Base-by-base conservation (phyloP, 2,888 invertebrate genomes). In the Stratiomys singularior region DNA sequence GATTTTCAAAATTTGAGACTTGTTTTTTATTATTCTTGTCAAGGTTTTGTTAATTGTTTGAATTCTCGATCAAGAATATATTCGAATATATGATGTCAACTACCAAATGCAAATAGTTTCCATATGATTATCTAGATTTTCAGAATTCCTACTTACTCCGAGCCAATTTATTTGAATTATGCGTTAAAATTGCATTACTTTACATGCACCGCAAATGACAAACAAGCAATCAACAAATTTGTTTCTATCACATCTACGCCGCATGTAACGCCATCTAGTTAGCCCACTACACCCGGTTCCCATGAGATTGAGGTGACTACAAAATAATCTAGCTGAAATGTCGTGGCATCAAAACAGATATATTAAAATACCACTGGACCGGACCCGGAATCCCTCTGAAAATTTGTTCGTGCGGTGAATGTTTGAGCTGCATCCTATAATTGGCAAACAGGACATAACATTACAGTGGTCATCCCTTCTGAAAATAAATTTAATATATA, bases 401-500 rank as follows among this genome's bases (percentile, higher is more conserved):
- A 76, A 64, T 76, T 76, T 64, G 63, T 76, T 64, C 64, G 44
- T 76, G 64, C 37, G 76, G 76, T 64, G 47, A 63, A 56, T 25
- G 64, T 46, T 64, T 63, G 27, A 64, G 64, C 76, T 76, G 64
- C 64, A 60, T 76, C 27, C 63, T 64, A 52, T 77, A 77, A 77
- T 77, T 77, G 67, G 67, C 76, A 52, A 66, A 67, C 67, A 47
- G 76, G 76, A 77, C 76, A 77, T 77, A 52, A 66, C 76, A 77
- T 77, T 64, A 77, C 66, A 52, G 67, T 58, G 76, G 76, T 67
- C 37, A 30, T 77, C 30, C 37, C 28, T 56, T 67, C 66, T 56
- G 1, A 56, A 77, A 77, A 77, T 77, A 67, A 77, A 77, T 77
- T 77, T 77, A 77, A 77, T 77, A 77, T 77, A 76, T 76, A 64